These are phyloP conservation scores for Nestor notabilis DNA, from an alignment of 2,113 vertebrate genomes.

Conservation along the genomic window DNA sequence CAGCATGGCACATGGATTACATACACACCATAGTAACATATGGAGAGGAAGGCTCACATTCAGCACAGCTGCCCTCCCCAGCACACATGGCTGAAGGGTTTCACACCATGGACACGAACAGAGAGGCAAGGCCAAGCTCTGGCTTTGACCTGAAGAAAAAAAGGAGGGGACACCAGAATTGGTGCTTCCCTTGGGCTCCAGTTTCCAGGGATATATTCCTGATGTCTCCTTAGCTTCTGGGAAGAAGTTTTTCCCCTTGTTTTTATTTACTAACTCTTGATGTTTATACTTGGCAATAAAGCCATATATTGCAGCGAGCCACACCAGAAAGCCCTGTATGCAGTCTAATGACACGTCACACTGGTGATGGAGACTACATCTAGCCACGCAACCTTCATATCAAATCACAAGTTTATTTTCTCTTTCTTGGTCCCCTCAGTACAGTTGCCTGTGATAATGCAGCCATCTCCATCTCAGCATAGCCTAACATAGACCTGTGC, in stretches of 20 bases:
- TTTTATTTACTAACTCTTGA: background rate
- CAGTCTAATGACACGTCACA: background rate
- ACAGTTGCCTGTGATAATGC: background rate
- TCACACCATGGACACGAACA: background rate
- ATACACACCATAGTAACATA: background rate
- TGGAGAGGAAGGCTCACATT: background rate
- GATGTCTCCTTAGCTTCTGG: background rate
- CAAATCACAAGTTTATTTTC: background rate
- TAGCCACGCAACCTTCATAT: background rate
- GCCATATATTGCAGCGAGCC: background rate
- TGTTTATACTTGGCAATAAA: background rate
- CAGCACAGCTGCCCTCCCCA: background rate
- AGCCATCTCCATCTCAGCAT: background rate
- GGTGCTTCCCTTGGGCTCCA: background rate
- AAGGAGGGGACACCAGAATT: background rate
- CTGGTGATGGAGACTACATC: background rate
- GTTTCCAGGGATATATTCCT: background rate
- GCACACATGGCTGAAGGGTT: fast-evolving
- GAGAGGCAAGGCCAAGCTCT: background rate
- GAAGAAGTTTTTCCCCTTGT: background rate
- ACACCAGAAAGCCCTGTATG: background rate
- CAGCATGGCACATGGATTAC: background rate
- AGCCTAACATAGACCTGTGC: background rate
- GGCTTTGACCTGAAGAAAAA: background rate
- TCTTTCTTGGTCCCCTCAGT: background rate